Evolutionary conservation across 1,140 invertebrate genomes (phyloP).

Genomic region (Asbolus verrucosus): DNA sequence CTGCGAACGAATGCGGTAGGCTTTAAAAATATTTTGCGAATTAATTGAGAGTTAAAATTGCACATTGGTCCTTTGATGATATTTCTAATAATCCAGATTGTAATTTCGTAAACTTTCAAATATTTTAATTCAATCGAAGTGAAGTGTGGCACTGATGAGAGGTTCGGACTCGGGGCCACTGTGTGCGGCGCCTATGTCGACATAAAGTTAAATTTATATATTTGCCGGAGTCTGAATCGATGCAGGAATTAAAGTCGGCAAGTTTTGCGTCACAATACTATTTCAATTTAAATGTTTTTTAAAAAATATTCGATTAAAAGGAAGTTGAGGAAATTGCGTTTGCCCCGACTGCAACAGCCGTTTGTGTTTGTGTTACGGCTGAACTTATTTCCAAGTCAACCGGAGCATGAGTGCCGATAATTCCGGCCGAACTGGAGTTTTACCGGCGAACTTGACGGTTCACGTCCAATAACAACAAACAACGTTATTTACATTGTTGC

Average conservation of each 20-base stretch:
- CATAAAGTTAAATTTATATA: constrained; percentile 35
- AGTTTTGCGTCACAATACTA: constrained; percentile 10
- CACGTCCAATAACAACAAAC: constrained; percentile 36
- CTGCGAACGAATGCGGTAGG: not conserved
- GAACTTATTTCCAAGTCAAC: constrained; percentile 32
- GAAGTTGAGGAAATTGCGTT: constrained; percentile 35
- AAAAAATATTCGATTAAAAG: constrained; percentile 37
- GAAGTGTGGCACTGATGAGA: not conserved
- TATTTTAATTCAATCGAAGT: constrained; percentile 27
- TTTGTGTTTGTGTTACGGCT: constrained; percentile 36
- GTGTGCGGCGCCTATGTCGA: constrained; percentile 24
- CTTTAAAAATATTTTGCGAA: not conserved
- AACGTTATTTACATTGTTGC: constrained; percentile 35
- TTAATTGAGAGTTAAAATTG: constrained; percentile 9
- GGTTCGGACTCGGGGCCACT: constrained; percentile 2
- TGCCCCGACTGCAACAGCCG: constrained; percentile 28
- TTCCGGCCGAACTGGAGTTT: constrained; percentile 32
- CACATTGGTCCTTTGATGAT: constrained; percentile 15
- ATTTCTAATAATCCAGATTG: constrained; percentile 7
- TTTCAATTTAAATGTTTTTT: constrained; percentile 27
- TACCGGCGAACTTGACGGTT: constrained; percentile 35
- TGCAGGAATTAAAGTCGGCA: constrained; percentile 33
- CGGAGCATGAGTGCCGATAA: constrained; percentile 35
- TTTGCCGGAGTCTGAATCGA: constrained; percentile 23
- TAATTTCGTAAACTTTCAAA: constrained; percentile 28